Evolutionary conservation across 2,888 invertebrate species (phyloP), one percentile per base, ranked within the genome.

Genomic region (Polydrusus cervinus): DNA sequence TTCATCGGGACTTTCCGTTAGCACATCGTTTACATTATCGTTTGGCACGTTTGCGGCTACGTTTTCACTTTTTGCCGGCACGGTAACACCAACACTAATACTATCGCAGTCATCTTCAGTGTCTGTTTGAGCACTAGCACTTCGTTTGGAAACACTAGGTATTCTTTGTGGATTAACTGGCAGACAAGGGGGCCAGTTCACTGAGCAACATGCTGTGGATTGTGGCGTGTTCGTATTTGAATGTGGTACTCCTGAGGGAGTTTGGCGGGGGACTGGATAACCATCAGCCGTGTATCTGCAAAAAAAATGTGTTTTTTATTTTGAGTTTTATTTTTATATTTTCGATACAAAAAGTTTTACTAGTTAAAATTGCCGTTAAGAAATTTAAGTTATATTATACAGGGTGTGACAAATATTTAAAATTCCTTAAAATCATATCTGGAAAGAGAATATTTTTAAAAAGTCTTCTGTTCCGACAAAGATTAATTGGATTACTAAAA

Each of bases 211-310:
- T 69, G 88, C 87, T 3, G 90, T 89, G 57, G 88, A 87, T 40
- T 87, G 83, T 13, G 87, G 89, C 70, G 91, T 91, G 60, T 90
- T 90, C 81, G 93, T 75, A 69, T 49, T 77, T 16, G 75, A 47
- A 20, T 53, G 38, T 6, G 30, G 11, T 16, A 67, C 25, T 43
- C 53, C 67, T 18, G 78, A 45, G 9, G 75, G 25, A 16, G n/a
- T 40, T 62, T 76, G 76, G 13, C 76, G 73, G 43, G 67, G 69
- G 40, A 76, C 76, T 0, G 94, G 93, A 85, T 94, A 93, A 7
- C 94, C 94, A 67, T 80, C 80, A 6, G 81, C 84, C 2, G 94
- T 94, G 82, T 94, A 93, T 79, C 94, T 80, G 81, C 89, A 79
- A 83, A 69, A 66, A 68, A 40, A 40, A 8, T 1, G 25, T 25